Evolutionary conservation across 2,888 invertebrate genomes (phyloP), one percentile per base, ranked within the genome.

Genomic region (Brenthis hecate): DNA sequence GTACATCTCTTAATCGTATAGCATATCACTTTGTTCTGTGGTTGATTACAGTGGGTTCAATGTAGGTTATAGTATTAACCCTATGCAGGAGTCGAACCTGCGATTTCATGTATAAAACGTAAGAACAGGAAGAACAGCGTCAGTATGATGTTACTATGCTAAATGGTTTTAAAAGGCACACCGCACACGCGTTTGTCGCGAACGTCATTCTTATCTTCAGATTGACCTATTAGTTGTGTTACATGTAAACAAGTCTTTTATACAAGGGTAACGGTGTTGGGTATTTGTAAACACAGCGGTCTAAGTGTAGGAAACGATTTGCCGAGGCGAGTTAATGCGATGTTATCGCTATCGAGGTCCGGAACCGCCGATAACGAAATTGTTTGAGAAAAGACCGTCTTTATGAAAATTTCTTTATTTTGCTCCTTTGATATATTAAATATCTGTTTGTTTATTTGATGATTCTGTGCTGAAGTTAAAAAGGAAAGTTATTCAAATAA

Each of bases 281-380:
- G 69, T 69, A 72, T 76, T 70, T 73, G 72, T 78, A 74, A 77
- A 74, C 68, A 72, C 68, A 72, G 74, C 72, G 78, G 80, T 74
- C 74, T 74, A 80, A 74, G 76, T 77, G 77, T 78, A 76, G 78
- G 76, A 81, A 81, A 78, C 81, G 72, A 78, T 77, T 80, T 78
- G 72, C 75, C 66, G 70, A 68, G 76, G 78, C 79, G 74, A 75
- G 77, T 81, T 82, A 81, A 75, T 78, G 72, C 75, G 82, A 81
- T 81, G 78, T 81, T 84, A 84, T 86, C 85, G 77, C 72, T 71
- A 69, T 73, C 77, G 75, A 78, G 77, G 68, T 70, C 71, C 75
- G 77, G 73, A 76, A 77, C 77, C 68, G 55, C 73, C 76, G 80
- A 80, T 81, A 81, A 80, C 72, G 67, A 72, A 79, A 75, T 72